Percentiles rank a stretch among this genome's conserved stretches.
phyloP scores from a whole-genome alignment of 1,140 invertebrate genomes.

The Dolichoris vasculosae region DNA sequence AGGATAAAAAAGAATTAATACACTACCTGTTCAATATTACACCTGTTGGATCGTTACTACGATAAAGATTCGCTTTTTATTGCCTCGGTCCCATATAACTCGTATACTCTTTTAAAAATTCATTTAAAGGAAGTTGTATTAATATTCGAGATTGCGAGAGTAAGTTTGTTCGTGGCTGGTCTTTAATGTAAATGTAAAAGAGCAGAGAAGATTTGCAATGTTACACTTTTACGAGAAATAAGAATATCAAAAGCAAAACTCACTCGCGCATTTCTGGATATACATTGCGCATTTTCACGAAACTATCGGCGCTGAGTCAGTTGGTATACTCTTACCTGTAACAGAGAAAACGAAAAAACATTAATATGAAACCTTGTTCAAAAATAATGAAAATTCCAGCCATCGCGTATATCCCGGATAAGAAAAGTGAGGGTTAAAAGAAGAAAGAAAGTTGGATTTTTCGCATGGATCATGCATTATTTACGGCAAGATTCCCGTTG shows the following conservation, averaged over 20 bases:
- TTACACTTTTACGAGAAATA: conserved; percentile 7
- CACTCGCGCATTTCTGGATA: neutral
- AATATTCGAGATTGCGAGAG: conserved; percentile 35
- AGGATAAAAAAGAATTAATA: neutral
- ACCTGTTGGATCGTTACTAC: neutral
- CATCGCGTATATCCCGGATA: neutral
- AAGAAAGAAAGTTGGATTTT: conserved; percentile 3
- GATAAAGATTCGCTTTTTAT: neutral
- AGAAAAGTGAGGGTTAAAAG: neutral
- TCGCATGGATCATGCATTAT: conserved; percentile 38
- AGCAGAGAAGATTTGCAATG: conserved; percentile 13
- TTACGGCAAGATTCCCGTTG: conserved; percentile 11
- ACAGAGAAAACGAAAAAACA: conserved; percentile 20
- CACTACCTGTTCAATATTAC: neutral
- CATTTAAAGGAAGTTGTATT: conserved; percentile 15
- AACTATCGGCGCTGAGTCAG: neutral
- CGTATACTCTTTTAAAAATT: neutral
- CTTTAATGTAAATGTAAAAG: neutral
- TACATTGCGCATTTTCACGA: conserved; percentile 30
- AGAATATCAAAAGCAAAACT: conserved; percentile 5
- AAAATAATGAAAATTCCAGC: conserved; percentile 41
- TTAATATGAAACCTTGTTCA: conserved; percentile 36
- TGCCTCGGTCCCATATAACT: neutral
- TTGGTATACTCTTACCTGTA: conserved; percentile 44
- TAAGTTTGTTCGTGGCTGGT: neutral